Evolutionary conservation across 2,888 invertebrate species (phyloP).

Genomic region (Ochropleura plecta): DNA sequence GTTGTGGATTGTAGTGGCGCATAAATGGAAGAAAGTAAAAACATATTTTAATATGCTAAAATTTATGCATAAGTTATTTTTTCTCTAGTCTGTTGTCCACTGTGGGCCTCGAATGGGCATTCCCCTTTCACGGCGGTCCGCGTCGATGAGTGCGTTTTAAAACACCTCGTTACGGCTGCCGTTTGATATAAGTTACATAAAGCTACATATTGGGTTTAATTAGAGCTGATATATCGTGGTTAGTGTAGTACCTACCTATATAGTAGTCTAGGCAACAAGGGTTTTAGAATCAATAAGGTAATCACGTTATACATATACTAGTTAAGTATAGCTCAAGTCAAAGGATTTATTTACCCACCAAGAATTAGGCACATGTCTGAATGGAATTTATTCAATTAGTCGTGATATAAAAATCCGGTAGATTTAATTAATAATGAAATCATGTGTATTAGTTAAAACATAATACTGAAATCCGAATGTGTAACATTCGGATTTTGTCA

Average conservation of each 20-base stretch:
- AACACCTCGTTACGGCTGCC: slow-evolving; percentile 68
- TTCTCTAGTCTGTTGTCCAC: too few species aligned
- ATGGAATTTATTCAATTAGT: not conserved
- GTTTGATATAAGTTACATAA: slow-evolving; percentile 61
- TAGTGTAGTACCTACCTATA: not conserved
- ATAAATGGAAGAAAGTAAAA: too few species aligned
- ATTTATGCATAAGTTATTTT: too few species aligned
- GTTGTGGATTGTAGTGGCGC: too few species aligned
- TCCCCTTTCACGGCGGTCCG: slow-evolving; percentile 75
- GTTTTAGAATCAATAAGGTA: not conserved
- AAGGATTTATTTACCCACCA: too few species aligned
- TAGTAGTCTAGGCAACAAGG: slow-evolving; percentile 7
- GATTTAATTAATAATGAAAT: not conserved
- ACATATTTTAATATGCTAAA: too few species aligned
- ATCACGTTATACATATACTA: not conserved
- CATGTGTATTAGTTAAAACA: not conserved
- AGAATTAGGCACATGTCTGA: too few species aligned
- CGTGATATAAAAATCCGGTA: not conserved
- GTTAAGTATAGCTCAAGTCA: not conserved
- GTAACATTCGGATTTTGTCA: not conserved
- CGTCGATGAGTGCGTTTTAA: slow-evolving; percentile 70
- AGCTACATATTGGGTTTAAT: slow-evolving; percentile 56
- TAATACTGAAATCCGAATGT: not conserved
- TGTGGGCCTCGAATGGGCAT: too few species aligned
- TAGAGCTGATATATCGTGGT: slow-evolving; percentile 41